Evolutionary conservation across 2,113 vertebrate genomes (phyloP), one percentile per base, ranked within the genome.

Genomic region (Carollia perspicillata): DNA sequence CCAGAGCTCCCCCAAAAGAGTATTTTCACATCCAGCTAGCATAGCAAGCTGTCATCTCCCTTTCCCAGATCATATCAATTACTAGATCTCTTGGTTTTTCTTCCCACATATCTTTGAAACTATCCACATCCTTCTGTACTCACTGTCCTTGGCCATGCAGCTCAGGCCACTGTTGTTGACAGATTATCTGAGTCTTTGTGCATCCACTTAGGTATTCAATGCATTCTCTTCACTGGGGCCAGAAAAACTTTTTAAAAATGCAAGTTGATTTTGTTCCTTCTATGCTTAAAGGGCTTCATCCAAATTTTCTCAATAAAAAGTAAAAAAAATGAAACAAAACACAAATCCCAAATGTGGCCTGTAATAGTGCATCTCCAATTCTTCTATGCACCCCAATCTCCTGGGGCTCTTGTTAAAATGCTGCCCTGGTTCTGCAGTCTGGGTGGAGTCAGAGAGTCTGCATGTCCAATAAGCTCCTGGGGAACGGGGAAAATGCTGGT

Each of bases 291-390:
- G 2, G 47, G 20, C 26, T 30, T 51, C 30, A 26, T 84, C 44
- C 47, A 7, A 77, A 30, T 55, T 93, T 84, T 85, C 71, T 92
- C 35, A 42, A 55, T 37, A 42, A 53, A 75, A 92, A 85, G n/a
- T 65, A 55, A 74, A 53, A 53, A 49, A 65, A 65, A 40, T 44
- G 26, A 81, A 71, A 68, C 35, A n/a, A 53, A 53, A 77, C n/a
- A 40, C 7, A 51, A 35, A 66, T 75, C 20, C 60, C 58, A 13
- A 77, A 53, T 4, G 14, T 53, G 44, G 30, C 4, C 20, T 26
- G 0, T 44, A 68, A 3, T 2, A 35, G 20, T 20, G 30, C 16
- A 68, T 78, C 22, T 66, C n/a, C 35, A 6, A 17, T 14, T 33
- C 26, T 72, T 42, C 23, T 28, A 0, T 12, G 28, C 14, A 33